A percentile compares a stretch with the other conserved stretches of the same genome.
Evolutionary conservation across 30 jellyfish, hydroid and myxozoan species (phyloP).

Genomic region (Haliclystus octoradiatus): DNA sequence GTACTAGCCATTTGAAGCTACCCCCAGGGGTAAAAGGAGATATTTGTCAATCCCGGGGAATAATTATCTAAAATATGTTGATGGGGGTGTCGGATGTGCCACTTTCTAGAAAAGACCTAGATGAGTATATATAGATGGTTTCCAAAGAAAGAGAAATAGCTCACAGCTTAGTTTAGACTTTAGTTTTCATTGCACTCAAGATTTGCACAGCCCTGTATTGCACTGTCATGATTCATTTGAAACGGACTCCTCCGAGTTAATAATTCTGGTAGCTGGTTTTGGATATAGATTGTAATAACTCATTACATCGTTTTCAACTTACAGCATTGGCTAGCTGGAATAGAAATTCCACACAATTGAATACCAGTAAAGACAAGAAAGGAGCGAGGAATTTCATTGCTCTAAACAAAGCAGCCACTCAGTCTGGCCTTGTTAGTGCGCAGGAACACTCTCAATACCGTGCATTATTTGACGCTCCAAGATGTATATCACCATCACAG

Average conservation of each 20-base stretch:
- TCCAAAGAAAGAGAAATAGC: too few species aligned
- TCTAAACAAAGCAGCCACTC: constrained; percentile 86
- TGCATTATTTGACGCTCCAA: constrained; percentile 47
- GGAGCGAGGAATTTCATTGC: constrained; percentile 62
- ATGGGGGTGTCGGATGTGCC: too few species aligned
- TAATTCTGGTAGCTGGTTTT: neutral
- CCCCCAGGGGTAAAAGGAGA: too few species aligned
- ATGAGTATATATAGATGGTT: too few species aligned
- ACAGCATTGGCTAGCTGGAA: constrained; percentile 60
- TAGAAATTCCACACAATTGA: constrained; percentile 2
- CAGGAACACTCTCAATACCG: constrained; percentile 81
- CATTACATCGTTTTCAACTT: neutral
- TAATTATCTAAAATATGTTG: too few species aligned
- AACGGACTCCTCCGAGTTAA: constrained; percentile 3
- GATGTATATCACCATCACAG: constrained; percentile 13
- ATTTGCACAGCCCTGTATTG: too few species aligned
- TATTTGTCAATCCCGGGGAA: too few species aligned
- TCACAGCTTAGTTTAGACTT: too few species aligned
- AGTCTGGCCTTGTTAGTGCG: constrained; percentile 85
- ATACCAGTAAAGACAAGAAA: constrained; percentile 3
- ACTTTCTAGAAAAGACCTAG: too few species aligned
- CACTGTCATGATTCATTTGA: too few species aligned
- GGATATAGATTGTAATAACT: neutral
- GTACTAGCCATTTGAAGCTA: too few species aligned
- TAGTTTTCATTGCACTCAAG: too few species aligned